A percentile compares a stretch with the other conserved stretches of the same genome.
Conservation (phyloP, 30 jellyfish, hydroid and myxozoan genomes). For the Nemopilema nomurai region DNA sequence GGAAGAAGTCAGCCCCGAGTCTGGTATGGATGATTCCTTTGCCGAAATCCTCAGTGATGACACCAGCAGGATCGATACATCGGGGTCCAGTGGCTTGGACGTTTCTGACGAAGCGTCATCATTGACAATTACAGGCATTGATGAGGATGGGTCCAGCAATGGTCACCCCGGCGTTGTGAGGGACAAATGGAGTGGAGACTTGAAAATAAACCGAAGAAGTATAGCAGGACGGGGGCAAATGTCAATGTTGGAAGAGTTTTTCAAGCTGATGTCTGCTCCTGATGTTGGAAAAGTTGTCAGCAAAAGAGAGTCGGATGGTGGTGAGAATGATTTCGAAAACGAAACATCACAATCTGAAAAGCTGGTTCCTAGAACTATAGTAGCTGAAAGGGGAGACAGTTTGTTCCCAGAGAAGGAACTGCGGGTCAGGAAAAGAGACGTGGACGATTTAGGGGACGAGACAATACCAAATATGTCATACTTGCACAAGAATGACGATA, state of each 20-base stretch:
- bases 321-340: slow-evolving; percentile 7
- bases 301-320: slow-evolving; percentile 19
- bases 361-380: background rate
- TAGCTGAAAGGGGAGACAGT: background rate
- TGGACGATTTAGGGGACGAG: slow-evolving; percentile 62
- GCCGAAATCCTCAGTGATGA: slow-evolving; percentile 34
- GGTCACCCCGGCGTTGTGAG: background rate
- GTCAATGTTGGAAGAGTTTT: slow-evolving; percentile 23
- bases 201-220: background rate
- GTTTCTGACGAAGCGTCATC: background rate
- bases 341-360: background rate
- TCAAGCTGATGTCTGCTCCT: slow-evolving; percentile 41
- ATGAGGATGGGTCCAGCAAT: background rate
- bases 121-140: background rate
- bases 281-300: background rate
- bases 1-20: background rate
- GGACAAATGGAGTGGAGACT: background rate
- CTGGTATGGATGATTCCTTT: slow-evolving; percentile 43
- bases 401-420: slow-evolving; percentile 17
- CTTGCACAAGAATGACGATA: background rate
- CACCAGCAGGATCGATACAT: slow-evolving; percentile 9
- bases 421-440: slow-evolving; percentile 29
- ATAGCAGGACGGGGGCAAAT: background rate
- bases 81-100: background rate
- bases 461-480: slow-evolving; percentile 50